These are phyloP conservation scores for Drosophila austrosaltans DNA, from an alignment of 2,888 invertebrate species.

Conservation along the genomic window DNA sequence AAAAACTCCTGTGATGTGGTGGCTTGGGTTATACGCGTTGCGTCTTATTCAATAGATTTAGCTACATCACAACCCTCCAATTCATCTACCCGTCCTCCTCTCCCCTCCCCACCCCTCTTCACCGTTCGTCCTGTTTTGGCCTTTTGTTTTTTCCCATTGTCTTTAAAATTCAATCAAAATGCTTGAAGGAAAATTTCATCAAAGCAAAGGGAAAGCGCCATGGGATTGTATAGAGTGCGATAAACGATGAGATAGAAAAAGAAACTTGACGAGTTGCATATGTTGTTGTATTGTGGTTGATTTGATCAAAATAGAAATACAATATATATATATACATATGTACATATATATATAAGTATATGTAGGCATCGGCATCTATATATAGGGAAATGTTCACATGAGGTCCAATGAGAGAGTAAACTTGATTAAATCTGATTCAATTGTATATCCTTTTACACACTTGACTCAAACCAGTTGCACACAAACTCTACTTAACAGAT, in stretches of 20 bases:
- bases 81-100: neutral
- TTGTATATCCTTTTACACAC: slow-evolving; percentile 2
- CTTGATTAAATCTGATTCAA: slow-evolving; percentile 12
- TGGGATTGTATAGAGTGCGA: slow-evolving; percentile 17
- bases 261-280: slow-evolving; percentile 48
- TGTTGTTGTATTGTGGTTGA: slow-evolving; percentile 32
- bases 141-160: slow-evolving; percentile 49
- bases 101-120: no score
- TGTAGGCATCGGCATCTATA: no score
- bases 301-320: slow-evolving; percentile 23
- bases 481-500: neutral
- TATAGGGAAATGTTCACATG: neutral
- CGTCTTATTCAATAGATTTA: slow-evolving; percentile 47
- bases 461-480: neutral
- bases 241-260: slow-evolving; percentile 17
- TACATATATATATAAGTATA: no score
- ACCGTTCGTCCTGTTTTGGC: neutral
- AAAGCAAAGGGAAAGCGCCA: slow-evolving; percentile 42
- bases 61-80: slow-evolving; percentile 33
- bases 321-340: slow-evolving; percentile 7
- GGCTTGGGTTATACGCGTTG: slow-evolving; percentile 36
- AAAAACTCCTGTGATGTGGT: slow-evolving; percentile 70
- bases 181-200: slow-evolving; percentile 38
- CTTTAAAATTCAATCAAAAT: slow-evolving; percentile 65
- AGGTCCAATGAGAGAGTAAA: slow-evolving; percentile 8